Evolutionary conservation across 2,113 vertebrate genomes (phyloP).

Genomic region (Ptychochromis oligacanthus): DNA sequence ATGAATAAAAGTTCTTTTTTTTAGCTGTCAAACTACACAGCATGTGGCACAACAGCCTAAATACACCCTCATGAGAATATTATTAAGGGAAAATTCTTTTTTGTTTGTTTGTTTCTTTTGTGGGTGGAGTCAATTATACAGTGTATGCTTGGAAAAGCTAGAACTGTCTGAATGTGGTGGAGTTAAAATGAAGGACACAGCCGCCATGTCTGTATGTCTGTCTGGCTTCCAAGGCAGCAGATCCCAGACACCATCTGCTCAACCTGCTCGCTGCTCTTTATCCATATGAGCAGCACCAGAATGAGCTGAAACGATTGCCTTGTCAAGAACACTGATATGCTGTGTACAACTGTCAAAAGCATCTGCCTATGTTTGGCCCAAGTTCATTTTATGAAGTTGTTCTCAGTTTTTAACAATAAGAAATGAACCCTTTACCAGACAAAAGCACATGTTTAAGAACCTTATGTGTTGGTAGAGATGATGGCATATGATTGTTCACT

Average conservation of each 20-base stretch:
- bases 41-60: neutral
- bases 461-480: neutral
- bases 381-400: neutral
- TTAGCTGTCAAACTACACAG: neutral
- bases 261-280: conserved; percentile 33
- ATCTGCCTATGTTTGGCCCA: neutral
- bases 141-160: neutral
- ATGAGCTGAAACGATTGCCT: conserved; percentile 2
- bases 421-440: neutral
- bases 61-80: neutral
- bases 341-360: neutral
- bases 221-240: conserved; percentile 34
- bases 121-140: neutral
- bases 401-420: accelerated
- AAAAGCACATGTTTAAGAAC: neutral
- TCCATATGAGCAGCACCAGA: conserved; percentile 21
- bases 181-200: conserved; percentile 23
- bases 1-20: neutral
- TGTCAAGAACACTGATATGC: conserved; percentile 25
- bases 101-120: neutral
- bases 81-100: neutral
- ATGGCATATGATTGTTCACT: neutral
- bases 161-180: neutral
- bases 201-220: neutral
- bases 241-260: conserved; percentile 58